Evolutionary conservation across 2,888 invertebrate genomes (phyloP).

Genomic region (Torymus aiolomorphi): DNA sequence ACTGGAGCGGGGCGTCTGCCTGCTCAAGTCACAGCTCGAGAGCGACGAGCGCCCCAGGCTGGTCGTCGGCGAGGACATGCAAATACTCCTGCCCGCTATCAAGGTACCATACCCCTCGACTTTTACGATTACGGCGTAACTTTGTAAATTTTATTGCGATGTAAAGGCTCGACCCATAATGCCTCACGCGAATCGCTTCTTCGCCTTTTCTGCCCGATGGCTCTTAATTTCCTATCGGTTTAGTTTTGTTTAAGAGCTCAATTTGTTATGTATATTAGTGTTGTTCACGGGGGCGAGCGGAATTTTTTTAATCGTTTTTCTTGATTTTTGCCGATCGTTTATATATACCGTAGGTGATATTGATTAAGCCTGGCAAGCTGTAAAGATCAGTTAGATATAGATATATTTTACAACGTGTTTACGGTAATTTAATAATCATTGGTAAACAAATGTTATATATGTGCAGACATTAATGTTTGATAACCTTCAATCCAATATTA

Average conservation of each 20-base stretch:
- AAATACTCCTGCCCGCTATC: slow-evolving; percentile 86
- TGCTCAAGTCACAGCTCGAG: slow-evolving; percentile 80
- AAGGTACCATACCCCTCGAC: slow-evolving; percentile 78
- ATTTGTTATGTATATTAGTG: slow-evolving; percentile 11
- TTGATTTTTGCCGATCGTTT: background rate
- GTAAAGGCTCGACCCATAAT: slow-evolving; percentile 2
- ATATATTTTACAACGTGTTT: no score
- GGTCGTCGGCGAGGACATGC: slow-evolving; percentile 82
- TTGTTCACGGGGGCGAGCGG: background rate
- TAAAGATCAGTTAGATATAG: no score
- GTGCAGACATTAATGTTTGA: no score
- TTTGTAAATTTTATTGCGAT: slow-evolving; percentile 25
- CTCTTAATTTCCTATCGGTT: slow-evolving; percentile 10
- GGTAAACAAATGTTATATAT: no score
- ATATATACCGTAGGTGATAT: background rate
- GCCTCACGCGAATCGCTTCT: background rate
- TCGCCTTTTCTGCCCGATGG: no score
- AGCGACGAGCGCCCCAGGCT: slow-evolving; percentile 73
- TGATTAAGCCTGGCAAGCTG: no score
- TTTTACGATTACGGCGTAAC: slow-evolving; percentile 26
- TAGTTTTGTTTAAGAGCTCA: slow-evolving; percentile 29
- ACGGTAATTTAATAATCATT: no score
- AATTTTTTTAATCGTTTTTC: background rate
- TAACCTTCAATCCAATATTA: no score
- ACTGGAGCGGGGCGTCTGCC: slow-evolving; percentile 85